Evolutionary conservation across 1,140 invertebrate genomes (phyloP).

Genomic region (Tetraneura akinire): DNA sequence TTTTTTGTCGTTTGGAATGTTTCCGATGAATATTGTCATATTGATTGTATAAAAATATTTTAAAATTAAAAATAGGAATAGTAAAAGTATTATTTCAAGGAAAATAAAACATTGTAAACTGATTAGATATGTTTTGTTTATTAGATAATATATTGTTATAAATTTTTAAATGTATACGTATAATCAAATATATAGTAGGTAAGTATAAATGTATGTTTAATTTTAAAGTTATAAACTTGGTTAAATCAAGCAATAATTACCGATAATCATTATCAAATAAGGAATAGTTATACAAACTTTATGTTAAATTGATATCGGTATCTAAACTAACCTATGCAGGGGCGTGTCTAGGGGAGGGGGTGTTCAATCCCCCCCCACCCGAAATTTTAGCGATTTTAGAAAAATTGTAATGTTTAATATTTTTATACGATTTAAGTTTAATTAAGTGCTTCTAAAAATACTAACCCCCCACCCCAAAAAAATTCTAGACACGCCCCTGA

Average conservation of each 20-base stretch:
- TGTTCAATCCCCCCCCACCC: too few species aligned
- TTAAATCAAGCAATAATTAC: neutral
- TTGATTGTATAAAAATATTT: conserved; percentile 19
- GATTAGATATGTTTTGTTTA: neutral
- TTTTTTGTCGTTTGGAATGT: conserved; percentile 35
- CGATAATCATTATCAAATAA: neutral
- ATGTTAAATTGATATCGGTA: too few species aligned
- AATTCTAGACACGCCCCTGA: too few species aligned
- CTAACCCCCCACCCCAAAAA: too few species aligned
- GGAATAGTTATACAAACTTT: neutral
- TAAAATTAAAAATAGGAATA: conserved; percentile 7
- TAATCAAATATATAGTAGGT: neutral
- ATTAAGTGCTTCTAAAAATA: too few species aligned
- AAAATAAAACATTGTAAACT: too few species aligned
- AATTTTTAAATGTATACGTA: neutral
- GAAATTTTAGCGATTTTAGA: too few species aligned
- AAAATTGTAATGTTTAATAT: too few species aligned
- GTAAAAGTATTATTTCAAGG: too few species aligned
- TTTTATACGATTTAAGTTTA: too few species aligned
- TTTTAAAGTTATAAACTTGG: neutral
- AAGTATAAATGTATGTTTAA: neutral
- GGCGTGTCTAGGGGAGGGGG: conserved; percentile 12
- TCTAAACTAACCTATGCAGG: neutral
- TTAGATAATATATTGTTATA: neutral
- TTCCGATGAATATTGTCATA: neutral